Percentiles rank a stretch among this genome's conserved stretches.
Evolutionary conservation across 2,888 invertebrate species (phyloP).

Genomic region (Pedicia rivosa): DNA sequence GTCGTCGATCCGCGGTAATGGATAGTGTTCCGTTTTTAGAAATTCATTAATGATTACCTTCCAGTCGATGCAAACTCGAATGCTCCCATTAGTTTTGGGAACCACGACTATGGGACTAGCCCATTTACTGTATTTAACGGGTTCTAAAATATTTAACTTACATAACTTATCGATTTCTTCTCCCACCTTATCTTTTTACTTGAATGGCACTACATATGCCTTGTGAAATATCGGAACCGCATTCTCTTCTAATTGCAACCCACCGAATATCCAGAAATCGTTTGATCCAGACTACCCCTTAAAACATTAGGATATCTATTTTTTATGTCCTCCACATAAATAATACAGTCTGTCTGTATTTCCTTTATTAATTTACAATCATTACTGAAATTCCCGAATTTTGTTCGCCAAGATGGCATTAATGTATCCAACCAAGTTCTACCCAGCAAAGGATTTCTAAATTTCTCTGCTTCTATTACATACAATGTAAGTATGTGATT

Average conservation of each 20-base stretch:
- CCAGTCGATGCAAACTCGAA: conserved; percentile 19
- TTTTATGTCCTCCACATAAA: too few species aligned
- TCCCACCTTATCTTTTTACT: conserved; percentile 12
- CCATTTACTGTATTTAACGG: conserved; percentile 13
- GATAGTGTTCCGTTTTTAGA: conserved; percentile 14
- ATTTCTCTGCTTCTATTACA: too few species aligned
- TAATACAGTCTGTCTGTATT: too few species aligned
- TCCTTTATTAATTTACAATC: too few species aligned
- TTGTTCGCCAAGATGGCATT: too few species aligned
- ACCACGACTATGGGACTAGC: conserved; percentile 17
- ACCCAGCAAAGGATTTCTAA: too few species aligned
- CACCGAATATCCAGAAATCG: too few species aligned
- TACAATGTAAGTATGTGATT: too few species aligned
- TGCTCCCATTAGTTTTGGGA: conserved; percentile 14
- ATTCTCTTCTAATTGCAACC: not conserved
- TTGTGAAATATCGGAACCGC: conserved; percentile 10
- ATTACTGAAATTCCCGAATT: too few species aligned
- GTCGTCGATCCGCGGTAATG: conserved; percentile 17
- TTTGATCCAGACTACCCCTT: too few species aligned
- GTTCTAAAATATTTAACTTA: conserved; percentile 10
- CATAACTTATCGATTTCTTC: conserved; percentile 10
- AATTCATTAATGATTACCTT: conserved; percentile 12
- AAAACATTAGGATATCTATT: too few species aligned
- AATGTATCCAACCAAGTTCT: too few species aligned
- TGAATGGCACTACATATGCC: conserved; percentile 12